Evolutionary conservation across 2,797 vertebrate species (phyloP), one percentile per base, ranked within the genome.

Genomic region (Cetoscarus ocellatus): DNA sequence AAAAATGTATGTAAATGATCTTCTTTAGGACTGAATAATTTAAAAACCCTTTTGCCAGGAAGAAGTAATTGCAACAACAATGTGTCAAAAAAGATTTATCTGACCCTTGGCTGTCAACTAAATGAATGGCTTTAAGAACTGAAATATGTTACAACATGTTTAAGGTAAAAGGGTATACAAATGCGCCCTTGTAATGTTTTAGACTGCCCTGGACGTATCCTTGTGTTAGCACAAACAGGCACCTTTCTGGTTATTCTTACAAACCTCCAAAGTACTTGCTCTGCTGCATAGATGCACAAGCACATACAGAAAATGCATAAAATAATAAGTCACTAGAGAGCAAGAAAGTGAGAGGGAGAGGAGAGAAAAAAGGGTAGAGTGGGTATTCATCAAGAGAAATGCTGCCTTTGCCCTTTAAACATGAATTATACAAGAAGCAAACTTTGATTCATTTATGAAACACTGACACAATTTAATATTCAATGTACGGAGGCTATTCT

Each of bases 381-480:
- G 53, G 50, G 63, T 64, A 53, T 63, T 67, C 40, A 53, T 49
- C 8, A 12, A 43, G 71, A 50, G 60, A 39, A 34, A 47, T 8
- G 27, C n/a, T 53, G 36, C 15, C 39, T 17, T 48, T 44, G 19
- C 11, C 44, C 62, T 59, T 49, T n/a, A 18, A 15, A 57, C 9
- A 51, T 67, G 51, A 74, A 78, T 56, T 53, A 64, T 49, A 65
- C 34, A 68, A 17, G 7, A 70, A 9, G n/a, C 44, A 3, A 14
- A 51, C 38, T 61, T 13, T 15, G 9, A 53, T 15, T 35, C n/a
- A 48, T n/a, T 49, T 11, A 10, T 11, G 2, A 3, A 1, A 54
- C 57, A 45, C 17, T 8, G 27, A 27, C 19, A 50, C n/a, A 47
- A 17, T 45, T 10, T 35, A 10, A 39, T 5, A 47, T 8, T 1